Percentiles rank a stretch among this genome's conserved stretches.
phyloP scores from a whole-genome alignment of 1,140 invertebrate genomes.

The Rhopalosiphum padi region DNA sequence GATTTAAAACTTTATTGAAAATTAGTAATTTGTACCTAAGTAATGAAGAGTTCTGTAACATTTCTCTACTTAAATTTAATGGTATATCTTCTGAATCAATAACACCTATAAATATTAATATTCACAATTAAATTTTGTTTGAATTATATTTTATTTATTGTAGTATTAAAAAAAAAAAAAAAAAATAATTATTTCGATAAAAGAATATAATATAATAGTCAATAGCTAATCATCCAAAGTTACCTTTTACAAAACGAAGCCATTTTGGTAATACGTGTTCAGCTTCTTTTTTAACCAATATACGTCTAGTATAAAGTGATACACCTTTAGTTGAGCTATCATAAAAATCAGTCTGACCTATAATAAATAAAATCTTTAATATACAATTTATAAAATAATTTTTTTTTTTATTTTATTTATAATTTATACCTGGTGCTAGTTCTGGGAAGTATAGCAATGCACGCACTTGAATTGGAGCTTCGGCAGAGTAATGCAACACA shows the following conservation, averaged over 20 bases:
- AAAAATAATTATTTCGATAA: neutral
- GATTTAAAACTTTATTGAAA: neutral
- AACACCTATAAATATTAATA: constrained; percentile 72
- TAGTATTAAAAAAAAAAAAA: neutral
- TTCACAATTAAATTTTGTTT: neutral
- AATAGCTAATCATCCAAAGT: neutral
- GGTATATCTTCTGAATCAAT: constrained; percentile 99
- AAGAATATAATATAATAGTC: neutral
- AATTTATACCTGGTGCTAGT: constrained; percentile 74
- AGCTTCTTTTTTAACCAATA: constrained; percentile 81
- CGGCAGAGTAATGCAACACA: constrained; percentile 80
- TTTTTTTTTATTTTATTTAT: neutral
- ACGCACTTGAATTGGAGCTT: constrained; percentile 90
- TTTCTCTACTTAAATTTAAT: constrained; percentile 92
- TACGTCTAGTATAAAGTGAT: constrained; percentile 87
- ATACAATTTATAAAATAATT: too few relatives aligned
- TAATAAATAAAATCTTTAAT: constrained; percentile 10
- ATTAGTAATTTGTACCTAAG: constrained; percentile 73
- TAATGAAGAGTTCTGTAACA: constrained; percentile 91
- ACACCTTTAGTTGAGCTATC: constrained; percentile 73
- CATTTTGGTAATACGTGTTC: constrained; percentile 93
- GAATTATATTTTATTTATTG: too few relatives aligned
- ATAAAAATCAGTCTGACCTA: constrained; percentile 64
- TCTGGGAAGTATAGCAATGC: constrained; percentile 93
- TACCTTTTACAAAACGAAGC: constrained; percentile 92